phyloP scores from a whole-genome alignment of 2,888 invertebrate species.

The Ceriagrion tenellum region DNA sequence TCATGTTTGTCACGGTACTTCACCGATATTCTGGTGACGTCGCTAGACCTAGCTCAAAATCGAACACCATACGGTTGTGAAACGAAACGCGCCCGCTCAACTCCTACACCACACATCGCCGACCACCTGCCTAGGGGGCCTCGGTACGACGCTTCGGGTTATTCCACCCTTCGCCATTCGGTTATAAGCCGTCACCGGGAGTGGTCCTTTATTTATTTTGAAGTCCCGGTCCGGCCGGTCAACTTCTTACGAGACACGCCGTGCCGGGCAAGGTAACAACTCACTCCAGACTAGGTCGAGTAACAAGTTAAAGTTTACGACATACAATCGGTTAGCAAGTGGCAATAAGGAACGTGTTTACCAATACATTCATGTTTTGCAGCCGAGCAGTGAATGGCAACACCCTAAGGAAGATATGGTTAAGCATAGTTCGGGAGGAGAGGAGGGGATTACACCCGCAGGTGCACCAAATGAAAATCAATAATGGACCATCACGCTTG shows the following conservation, averaged over 20 bases:
- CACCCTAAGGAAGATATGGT: not conserved
- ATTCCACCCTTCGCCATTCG: not conserved
- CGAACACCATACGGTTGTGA: not conserved
- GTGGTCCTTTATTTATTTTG: not conserved
- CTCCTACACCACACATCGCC: not conserved
- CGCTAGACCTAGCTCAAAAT: not conserved
- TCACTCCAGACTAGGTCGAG: not conserved
- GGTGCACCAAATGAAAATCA: not conserved
- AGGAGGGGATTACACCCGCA: not conserved
- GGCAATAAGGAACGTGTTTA: not conserved
- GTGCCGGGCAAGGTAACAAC: not conserved
- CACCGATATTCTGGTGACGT: not conserved
- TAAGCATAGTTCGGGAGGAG: not conserved
- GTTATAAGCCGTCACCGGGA: not conserved
- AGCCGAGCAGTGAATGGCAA: not conserved
- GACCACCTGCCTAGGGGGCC: not conserved
- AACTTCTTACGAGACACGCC: conserved; percentile 2
- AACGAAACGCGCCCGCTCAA: not conserved
- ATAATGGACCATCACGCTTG: not conserved
- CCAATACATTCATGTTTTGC: not conserved
- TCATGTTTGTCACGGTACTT: too few relatives aligned
- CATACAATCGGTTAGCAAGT: not conserved
- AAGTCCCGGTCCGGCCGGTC: not conserved
- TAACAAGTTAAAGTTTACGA: not conserved
- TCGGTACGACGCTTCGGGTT: not conserved